Conservation (phyloP, 2,888 invertebrate genomes). For the Morpho achilles region DNA sequence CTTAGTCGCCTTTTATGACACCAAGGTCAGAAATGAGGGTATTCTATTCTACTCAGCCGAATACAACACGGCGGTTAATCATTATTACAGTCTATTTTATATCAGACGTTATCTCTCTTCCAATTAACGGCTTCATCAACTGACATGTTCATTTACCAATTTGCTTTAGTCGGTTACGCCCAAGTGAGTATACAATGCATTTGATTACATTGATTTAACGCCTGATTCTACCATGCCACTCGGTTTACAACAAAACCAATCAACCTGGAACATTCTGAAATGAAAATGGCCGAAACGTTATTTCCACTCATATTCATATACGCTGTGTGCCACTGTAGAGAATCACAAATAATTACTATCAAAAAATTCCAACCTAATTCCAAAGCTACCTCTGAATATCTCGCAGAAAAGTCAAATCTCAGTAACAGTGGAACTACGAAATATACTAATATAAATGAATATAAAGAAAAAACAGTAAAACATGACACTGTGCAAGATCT, state of each 20-base stretch:
- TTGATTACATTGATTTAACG: conserved; percentile 24
- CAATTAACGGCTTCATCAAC: conserved; percentile 12
- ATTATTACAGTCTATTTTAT: no score
- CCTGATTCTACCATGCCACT: conserved; percentile 15
- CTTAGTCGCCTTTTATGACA: no score
- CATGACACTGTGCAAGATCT: background rate
- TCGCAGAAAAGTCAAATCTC: background rate
- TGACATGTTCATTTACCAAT: conserved; percentile 25
- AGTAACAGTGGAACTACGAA: background rate
- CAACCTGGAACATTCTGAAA: background rate
- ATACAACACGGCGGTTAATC: background rate
- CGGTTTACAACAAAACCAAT: conserved; percentile 5
- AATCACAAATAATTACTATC: conserved; percentile 8
- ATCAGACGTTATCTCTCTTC: conserved; percentile 4
- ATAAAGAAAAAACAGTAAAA: background rate
- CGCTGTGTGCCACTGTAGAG: background rate
- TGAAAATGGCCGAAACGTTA: conserved; percentile 1
- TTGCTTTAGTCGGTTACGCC: conserved; percentile 21
- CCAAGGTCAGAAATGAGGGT: no score
- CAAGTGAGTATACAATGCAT: conserved; percentile 20
- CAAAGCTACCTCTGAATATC: background rate
- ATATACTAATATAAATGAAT: background rate
- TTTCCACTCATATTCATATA: background rate
- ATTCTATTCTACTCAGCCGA: no score
- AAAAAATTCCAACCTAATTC: conserved; percentile 5